phyloP scores from a whole-genome alignment of 2,888 invertebrate species.

The Mechanitis messenoides region DNA sequence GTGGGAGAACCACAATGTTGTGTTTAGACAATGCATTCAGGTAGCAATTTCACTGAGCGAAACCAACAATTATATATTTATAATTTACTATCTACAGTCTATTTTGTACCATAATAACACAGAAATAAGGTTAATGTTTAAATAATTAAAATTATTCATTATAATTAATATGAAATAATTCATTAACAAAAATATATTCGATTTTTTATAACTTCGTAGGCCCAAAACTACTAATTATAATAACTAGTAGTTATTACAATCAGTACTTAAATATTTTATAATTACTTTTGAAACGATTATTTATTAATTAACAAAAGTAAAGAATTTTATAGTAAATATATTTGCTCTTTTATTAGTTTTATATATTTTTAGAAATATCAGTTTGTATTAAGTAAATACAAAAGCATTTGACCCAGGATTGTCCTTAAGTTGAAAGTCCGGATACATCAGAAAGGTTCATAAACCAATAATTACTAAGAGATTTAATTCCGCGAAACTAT shows the following conservation, averaged over 20 bases:
- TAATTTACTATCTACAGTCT: conserved; percentile 9
- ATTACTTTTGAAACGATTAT: neutral
- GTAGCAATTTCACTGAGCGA: conserved; percentile 53
- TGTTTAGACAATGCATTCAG: conserved; percentile 63
- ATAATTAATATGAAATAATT: too few relatives aligned
- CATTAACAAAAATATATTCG: too few relatives aligned
- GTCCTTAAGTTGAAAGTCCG: conserved; percentile 17
- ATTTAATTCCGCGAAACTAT: conserved; percentile 67
- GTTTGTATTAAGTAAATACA: neutral
- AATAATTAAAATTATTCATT: neutral
- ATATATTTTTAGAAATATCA: too few relatives aligned
- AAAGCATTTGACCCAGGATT: conserved; percentile 9
- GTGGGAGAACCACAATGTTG: conserved; percentile 54
- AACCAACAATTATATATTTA: conserved; percentile 36
- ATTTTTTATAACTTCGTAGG: too few relatives aligned
- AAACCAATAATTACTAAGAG: conserved; percentile 57
- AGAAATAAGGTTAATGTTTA: neutral
- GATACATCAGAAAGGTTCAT: conserved; percentile 44
- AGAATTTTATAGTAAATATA: neutral
- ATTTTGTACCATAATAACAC: conserved; percentile 10
- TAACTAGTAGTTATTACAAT: too few relatives aligned
- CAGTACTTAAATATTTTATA: neutral
- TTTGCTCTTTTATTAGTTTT: neutral
- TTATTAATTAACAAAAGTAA: neutral
- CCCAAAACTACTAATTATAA: too few relatives aligned